Percentiles rank a stretch among this genome's conserved stretches.
Evolutionary conservation across 35 echinoderm and acorn worm species (phyloP).

Genomic region (Strongylocentrotus purpuratus): DNA sequence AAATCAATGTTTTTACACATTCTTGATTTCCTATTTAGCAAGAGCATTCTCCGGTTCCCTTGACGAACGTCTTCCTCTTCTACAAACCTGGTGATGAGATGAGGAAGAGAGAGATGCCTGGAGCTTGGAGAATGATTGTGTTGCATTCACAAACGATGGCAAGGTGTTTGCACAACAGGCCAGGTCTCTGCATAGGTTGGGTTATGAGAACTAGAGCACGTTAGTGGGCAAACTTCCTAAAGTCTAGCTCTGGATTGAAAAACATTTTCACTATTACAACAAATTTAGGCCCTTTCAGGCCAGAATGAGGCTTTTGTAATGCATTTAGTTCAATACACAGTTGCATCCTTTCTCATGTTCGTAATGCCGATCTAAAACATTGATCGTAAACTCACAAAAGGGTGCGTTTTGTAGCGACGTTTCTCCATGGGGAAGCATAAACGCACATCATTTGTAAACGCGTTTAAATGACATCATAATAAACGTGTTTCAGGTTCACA

Average conservation of each 20-base stretch:
- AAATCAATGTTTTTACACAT: constrained; percentile 10
- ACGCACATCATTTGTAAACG: no score
- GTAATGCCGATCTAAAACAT: no score
- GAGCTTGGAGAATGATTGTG: neutral
- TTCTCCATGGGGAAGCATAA: no score
- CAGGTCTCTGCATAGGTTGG: neutral
- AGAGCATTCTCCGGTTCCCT: neutral
- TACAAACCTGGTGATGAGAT: neutral
- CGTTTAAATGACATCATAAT: no score
- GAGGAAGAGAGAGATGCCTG: neutral
- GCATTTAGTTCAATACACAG: no score
- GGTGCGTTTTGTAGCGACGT: no score
- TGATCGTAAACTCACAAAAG: no score
- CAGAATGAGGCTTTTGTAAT: no score
- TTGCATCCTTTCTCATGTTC: no score
- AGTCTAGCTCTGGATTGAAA: neutral
- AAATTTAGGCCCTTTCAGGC: no score
- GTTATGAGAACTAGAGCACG: neutral
- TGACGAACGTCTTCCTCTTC: neutral
- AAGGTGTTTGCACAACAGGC: neutral
- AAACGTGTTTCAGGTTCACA: no score
- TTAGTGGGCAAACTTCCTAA: neutral
- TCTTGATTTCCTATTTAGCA: constrained; percentile 5
- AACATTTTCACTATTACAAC: neutral
- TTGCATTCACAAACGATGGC: neutral